Conservation (phyloP, 2,888 invertebrate species). For the Orchesellides sinensis region DNA sequence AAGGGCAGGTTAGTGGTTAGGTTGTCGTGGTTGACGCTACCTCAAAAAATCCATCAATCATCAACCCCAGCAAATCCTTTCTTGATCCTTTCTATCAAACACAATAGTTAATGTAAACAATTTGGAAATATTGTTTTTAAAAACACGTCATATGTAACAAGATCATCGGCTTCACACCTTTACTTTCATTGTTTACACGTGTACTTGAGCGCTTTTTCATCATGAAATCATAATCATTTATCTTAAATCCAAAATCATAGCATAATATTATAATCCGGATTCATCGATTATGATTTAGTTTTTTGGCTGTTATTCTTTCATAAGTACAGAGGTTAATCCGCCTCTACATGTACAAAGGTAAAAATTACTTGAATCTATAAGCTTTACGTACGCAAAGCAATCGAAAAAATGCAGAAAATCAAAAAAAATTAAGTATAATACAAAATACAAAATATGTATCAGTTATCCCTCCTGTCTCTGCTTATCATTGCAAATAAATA, state of each 20-base stretch:
- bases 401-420: too few relatives aligned
- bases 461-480: too few relatives aligned
- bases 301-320: neutral
- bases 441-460: too few relatives aligned
- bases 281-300: too few relatives aligned
- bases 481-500: too few relatives aligned
- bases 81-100: conserved; percentile 1
- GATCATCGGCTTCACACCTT: neutral
- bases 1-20: conserved; percentile 22
- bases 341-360: too few relatives aligned
- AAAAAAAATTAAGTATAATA: neutral
- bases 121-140: neutral
- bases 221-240: neutral
- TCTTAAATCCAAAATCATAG: neutral
- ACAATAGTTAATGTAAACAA: neutral
- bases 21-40: neutral
- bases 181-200: too few relatives aligned
- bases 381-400: too few relatives aligned
- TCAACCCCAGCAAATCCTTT: conserved; percentile 1
- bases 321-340: neutral
- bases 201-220: neutral
- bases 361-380: too few relatives aligned
- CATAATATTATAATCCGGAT: neutral
- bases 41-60: neutral
- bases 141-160: neutral